Conservation (phyloP, 1,140 invertebrate genomes). For the Ips typographus region DNA sequence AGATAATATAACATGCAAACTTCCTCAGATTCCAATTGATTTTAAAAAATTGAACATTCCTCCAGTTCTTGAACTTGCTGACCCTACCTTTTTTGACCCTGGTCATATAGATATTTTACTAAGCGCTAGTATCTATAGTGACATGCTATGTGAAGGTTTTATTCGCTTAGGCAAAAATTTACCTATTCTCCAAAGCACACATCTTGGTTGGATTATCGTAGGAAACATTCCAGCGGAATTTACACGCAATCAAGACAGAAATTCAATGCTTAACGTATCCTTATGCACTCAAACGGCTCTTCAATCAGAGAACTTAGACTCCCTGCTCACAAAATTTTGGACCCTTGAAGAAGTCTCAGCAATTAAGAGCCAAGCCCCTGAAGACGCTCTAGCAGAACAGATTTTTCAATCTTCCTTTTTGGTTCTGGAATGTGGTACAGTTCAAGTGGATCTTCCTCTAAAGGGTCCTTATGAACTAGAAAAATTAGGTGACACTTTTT, state of each 20-base stretch:
- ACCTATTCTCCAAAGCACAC: not conserved
- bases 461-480: no score
- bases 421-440: not conserved
- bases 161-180: not conserved
- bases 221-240: not conserved
- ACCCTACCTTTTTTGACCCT: not conserved
- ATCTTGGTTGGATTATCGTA: not conserved
- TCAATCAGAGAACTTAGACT: not conserved
- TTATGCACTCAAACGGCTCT: not conserved
- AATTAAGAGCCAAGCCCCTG: not conserved
- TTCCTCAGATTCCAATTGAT: not conserved
- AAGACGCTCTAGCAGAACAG: not conserved
- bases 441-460: no score
- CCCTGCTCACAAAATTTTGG: not conserved
- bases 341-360: not conserved
- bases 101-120: not conserved
- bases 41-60: not conserved
- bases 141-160: not conserved
- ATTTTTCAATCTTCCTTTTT: not conserved
- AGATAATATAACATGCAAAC: not conserved
- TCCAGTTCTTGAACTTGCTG: not conserved
- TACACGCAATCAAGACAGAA: not conserved
- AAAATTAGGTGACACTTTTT: no score
- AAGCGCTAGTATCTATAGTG: not conserved
- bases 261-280: not conserved